phyloP scores from a whole-genome alignment of 2,797 vertebrate species.

The Pseudomugil tenellus region DNA sequence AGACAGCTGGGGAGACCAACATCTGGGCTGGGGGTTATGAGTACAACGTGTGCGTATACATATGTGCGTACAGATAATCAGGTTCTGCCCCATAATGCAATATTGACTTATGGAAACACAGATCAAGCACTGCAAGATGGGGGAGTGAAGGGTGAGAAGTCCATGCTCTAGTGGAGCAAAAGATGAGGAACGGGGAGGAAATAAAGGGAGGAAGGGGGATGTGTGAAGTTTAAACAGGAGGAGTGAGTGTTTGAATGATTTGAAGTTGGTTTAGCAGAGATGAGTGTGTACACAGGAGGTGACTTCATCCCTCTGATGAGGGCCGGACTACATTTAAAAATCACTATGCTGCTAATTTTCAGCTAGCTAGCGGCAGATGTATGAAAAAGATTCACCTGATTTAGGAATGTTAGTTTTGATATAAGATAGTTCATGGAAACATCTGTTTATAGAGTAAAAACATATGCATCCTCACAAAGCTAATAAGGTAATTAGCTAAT shows the following conservation, averaged over 20 bases:
- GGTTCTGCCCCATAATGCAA: conserved; percentile 37
- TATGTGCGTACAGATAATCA: conserved; percentile 51
- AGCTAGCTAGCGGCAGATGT: no score
- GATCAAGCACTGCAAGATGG: conserved; percentile 31
- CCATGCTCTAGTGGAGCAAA: conserved; percentile 20
- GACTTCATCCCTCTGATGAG: conserved; percentile 28
- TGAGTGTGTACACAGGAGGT: conserved; percentile 12
- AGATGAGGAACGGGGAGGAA: conserved; percentile 41
- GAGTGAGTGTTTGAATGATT: conserved; percentile 50
- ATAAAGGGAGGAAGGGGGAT: conserved; percentile 20
- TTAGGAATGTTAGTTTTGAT: no score
- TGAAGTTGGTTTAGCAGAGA: conserved; percentile 19
- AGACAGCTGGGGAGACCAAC: conserved; percentile 77
- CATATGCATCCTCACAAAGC: no score
- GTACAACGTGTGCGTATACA: conserved; percentile 49
- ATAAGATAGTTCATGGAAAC: no score
- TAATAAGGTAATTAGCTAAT: no score
- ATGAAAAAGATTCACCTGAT: not conserved
- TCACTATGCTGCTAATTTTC: not conserved
- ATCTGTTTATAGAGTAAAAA: no score
- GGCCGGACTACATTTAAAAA: not conserved
- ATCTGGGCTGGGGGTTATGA: conserved; percentile 75
- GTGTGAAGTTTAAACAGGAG: conserved; percentile 70
- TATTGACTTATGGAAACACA: conserved; percentile 12
- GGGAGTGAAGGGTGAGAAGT: conserved; percentile 34